phyloP scores from a whole-genome alignment of 2,888 invertebrate species.

The Oasisia sp. region DNA sequence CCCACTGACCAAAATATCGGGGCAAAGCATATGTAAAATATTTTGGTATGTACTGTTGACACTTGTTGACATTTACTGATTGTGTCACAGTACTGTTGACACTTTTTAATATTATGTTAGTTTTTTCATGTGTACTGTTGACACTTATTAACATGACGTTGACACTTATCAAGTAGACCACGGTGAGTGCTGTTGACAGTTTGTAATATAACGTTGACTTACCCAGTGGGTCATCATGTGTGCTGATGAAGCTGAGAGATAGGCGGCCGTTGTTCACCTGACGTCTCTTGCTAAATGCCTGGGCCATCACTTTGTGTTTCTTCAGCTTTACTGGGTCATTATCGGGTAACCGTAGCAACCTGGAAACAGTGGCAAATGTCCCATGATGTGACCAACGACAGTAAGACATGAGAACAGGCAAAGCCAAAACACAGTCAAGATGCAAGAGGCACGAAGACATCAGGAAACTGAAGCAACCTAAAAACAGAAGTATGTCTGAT shows the following conservation, averaged over 20 bases:
- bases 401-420: not conserved
- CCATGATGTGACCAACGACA: not conserved
- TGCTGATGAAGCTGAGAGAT: slow-evolving; percentile 87
- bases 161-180: slow-evolving; percentile 76
- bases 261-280: slow-evolving; percentile 84
- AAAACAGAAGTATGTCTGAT: too few species aligned
- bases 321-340: slow-evolving; percentile 70
- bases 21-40: too few species aligned
- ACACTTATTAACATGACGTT: not conserved
- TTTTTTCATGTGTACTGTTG: not conserved
- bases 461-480: too few species aligned
- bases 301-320: slow-evolving; percentile 91
- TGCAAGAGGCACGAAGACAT: not conserved
- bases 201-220: slow-evolving; percentile 23
- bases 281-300: slow-evolving; percentile 87
- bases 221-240: slow-evolving; percentile 88
- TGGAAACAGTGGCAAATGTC: not conserved
- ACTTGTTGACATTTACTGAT: not conserved
- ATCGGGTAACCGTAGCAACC: slow-evolving; percentile 38
- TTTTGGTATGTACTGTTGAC: too few species aligned
- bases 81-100: not conserved
- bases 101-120: not conserved
- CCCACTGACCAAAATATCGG: too few species aligned
- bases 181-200: not conserved
- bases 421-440: too few species aligned